These are phyloP conservation scores for Autographa pulchrina DNA, from an alignment of 2,888 invertebrate genomes.

Conservation along the genomic window DNA sequence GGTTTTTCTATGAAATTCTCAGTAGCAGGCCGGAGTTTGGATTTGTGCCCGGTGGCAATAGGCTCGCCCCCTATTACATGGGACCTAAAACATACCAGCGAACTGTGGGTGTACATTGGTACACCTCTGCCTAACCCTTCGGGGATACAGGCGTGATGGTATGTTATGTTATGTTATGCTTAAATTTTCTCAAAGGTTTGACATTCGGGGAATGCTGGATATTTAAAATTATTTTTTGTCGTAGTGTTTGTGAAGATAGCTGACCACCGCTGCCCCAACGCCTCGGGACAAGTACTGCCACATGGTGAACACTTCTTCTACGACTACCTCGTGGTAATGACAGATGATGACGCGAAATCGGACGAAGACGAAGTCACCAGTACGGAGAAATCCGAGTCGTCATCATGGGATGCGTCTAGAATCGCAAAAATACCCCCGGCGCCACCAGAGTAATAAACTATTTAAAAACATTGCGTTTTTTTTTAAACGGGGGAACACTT, in stretches of 20 bases:
- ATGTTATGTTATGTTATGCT: too few relatives aligned
- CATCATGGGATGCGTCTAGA: constrained; percentile 8
- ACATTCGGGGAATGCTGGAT: too few relatives aligned
- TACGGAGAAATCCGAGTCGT: background rate
- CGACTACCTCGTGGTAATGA: constrained; percentile 73
- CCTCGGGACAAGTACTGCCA: constrained; percentile 31
- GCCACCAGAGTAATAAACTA: background rate
- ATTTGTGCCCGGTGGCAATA: too few relatives aligned
- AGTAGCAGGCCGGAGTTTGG: too few relatives aligned
- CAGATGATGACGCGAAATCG: constrained; percentile 48
- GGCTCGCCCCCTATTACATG: too few relatives aligned
- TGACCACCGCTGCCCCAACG: constrained; percentile 72
- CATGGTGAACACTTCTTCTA: constrained; percentile 82
- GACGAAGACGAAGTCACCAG: background rate
- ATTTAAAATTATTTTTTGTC: background rate
- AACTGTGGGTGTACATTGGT: too few relatives aligned
- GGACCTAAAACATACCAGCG: too few relatives aligned
- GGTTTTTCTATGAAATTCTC: too few relatives aligned
- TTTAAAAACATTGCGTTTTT: background rate
- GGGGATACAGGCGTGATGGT: too few relatives aligned
- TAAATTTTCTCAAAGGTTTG: too few relatives aligned
- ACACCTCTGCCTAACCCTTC: too few relatives aligned
- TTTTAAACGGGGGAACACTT: background rate
- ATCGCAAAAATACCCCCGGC: constrained; percentile 18
- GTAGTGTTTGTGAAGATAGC: constrained; percentile 71